Percentiles rank a stretch among this genome's conserved stretches.
Evolutionary conservation across 2,113 vertebrate species (phyloP).

Genomic region (Oreocharis arfaki): DNA sequence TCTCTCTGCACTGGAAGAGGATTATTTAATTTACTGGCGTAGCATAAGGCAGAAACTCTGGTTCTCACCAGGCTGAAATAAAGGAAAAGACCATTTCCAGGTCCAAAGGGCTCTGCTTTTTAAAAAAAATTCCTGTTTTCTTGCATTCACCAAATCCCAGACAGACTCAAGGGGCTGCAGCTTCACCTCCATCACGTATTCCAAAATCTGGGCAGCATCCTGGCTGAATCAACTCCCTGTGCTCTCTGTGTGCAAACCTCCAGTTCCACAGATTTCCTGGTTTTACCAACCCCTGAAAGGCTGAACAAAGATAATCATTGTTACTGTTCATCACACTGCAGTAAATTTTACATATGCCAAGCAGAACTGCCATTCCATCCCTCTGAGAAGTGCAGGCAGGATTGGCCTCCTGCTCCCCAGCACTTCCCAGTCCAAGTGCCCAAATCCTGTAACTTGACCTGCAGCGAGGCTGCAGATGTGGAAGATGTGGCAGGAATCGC

Average conservation of each 20-base stretch:
- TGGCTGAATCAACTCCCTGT: background rate
- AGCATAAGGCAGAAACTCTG: background rate
- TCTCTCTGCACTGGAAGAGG: background rate
- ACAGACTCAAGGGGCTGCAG: background rate
- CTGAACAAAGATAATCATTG: background rate
- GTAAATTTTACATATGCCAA: background rate
- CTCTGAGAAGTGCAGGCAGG: background rate
- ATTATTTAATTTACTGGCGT: background rate
- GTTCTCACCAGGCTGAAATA: background rate
- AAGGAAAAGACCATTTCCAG: background rate
- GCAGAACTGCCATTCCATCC: background rate
- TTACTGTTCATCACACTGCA: accelerated
- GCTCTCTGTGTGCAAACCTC: background rate
- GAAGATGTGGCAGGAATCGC: background rate
- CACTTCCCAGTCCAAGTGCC: background rate
- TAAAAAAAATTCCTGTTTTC: background rate
- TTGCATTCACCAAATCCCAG: background rate
- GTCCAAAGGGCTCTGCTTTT: background rate
- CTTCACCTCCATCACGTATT: background rate
- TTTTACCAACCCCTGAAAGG: background rate
- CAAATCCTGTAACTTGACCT: background rate
- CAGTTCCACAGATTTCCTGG: background rate
- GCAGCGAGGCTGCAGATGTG: background rate
- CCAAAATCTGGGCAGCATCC: background rate
- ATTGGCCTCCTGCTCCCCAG: background rate